Base-by-base conservation (phyloP, 2,797 vertebrate species). In the Spinus olivaceus region DNA sequence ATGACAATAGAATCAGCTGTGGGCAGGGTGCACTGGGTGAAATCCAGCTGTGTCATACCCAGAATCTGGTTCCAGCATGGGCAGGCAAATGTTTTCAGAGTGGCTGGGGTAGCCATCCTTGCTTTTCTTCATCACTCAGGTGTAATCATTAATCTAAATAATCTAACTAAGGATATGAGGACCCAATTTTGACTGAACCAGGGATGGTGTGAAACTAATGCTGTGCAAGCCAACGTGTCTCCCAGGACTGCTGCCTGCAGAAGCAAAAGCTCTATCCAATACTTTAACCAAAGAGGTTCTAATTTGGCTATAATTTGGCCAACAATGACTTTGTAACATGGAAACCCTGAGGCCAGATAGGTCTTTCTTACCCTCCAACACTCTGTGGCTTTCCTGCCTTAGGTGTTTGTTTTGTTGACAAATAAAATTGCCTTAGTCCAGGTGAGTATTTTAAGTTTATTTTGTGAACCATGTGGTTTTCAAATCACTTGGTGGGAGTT, bases 221-320 rank as follows among this genome's bases (percentile, higher is more conserved):
- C 30, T 47, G 24, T 1, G 2, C 37, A 44, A 60, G 15, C 6
- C 51, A 15, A 3, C 0, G 1, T 12, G 14, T 50, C n/a, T 15
- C 5, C 17, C 22, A 1, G 8, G 32, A 17, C 14, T 57, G 32
- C 20, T 91, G 32, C 60, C 50, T 60, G 28, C 47, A 73, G 39
- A 57, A 73, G 47, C 0, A 6, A 25, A 70, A 50, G 12, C 42
- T 70, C 49, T 69, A 23, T 39, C 21, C 18, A 46, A 46, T 6
- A 9, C 33, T 47, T 79, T 64, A 44, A 51, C 37, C n/a, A 41
- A 46, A 32, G 35, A 37, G 2, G 3, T 60, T 64, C n/a, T 23
- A 13, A 32, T 61, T 61, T 41, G 59, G 37, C 59, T 30, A 10
- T 22, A 41, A 66, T 49, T 60, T 44, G 76, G 10, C 23, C 54